Evolutionary conservation across 2,113 vertebrate genomes (phyloP).

Genomic region (Prolemur simus): DNA sequence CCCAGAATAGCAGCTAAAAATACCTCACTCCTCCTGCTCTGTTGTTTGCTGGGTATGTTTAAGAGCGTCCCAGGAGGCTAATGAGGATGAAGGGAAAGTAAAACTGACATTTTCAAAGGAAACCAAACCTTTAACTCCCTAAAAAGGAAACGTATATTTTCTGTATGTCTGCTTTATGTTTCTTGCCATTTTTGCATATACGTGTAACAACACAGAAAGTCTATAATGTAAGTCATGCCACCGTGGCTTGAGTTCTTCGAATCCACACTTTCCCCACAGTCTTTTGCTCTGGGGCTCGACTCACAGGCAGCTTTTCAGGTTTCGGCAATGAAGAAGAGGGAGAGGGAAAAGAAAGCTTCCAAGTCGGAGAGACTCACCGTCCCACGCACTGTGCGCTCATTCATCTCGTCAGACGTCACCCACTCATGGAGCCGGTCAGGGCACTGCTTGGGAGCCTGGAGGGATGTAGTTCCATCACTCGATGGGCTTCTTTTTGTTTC

Average conservation of each 20-base stretch:
- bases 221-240: neutral
- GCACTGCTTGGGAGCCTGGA: no score
- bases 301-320: neutral
- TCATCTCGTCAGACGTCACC: no score
- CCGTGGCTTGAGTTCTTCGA: neutral
- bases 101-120: conserved; percentile 65
- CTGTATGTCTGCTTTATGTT: conserved; percentile 54
- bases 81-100: conserved; percentile 62
- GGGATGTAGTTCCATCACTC: neutral
- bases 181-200: conserved; percentile 16
- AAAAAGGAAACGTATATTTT: conserved; percentile 56
- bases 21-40: conserved; percentile 19
- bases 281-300: neutral
- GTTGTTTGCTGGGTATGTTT: conserved; percentile 50
- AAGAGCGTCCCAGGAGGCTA: conserved; percentile 56
- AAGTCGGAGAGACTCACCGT: neutral
- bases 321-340: neutral
- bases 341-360: no score
- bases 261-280: neutral
- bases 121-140: conserved; percentile 42
- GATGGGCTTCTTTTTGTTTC: neutral
- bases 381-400: neutral
- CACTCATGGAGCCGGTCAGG: neutral
- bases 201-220: conserved; percentile 2
- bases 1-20: conserved; percentile 76